Conservation (phyloP, 2,113 vertebrate genomes). For the Neolamprologus fasciatus region DNA sequence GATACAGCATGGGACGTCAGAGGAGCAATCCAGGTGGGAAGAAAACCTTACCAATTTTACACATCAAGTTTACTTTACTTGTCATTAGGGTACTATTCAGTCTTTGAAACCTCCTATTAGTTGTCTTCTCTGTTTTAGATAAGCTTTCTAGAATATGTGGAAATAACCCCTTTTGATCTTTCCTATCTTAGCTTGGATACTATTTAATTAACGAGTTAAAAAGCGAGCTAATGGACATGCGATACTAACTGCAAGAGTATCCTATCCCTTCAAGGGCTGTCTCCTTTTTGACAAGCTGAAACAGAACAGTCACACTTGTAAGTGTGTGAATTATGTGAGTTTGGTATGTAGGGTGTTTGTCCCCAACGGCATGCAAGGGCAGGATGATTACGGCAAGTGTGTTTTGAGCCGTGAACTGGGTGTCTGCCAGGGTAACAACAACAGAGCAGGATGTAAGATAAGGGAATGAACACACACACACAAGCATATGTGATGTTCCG, state of each 20-base stretch:
- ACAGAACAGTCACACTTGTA: neutral
- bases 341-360: slow-evolving; percentile 13
- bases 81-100: neutral
- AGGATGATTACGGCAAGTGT: slow-evolving; percentile 4
- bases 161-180: neutral
- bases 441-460: slow-evolving; percentile 21
- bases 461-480: neutral
- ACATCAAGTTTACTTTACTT: neutral
- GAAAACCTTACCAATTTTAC: neutral
- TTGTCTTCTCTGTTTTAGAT: neutral
- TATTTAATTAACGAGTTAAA: neutral
- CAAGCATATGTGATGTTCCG: neutral
- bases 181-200: neutral
- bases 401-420: slow-evolving; percentile 49
- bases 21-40: neutral
- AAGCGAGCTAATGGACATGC: neutral
- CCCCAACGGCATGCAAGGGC: slow-evolving; percentile 13
- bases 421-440: slow-evolving; percentile 42
- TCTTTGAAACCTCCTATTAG: neutral
- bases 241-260: neutral
- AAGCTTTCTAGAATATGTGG: neutral
- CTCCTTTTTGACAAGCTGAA: slow-evolving; percentile 21
- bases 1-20: neutral
- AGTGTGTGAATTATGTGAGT: neutral
- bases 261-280: neutral